Evolutionary conservation across 2,113 vertebrate species (phyloP), one percentile per base, ranked within the genome.

Genomic region (Gasterosteus nipponicus): DNA sequence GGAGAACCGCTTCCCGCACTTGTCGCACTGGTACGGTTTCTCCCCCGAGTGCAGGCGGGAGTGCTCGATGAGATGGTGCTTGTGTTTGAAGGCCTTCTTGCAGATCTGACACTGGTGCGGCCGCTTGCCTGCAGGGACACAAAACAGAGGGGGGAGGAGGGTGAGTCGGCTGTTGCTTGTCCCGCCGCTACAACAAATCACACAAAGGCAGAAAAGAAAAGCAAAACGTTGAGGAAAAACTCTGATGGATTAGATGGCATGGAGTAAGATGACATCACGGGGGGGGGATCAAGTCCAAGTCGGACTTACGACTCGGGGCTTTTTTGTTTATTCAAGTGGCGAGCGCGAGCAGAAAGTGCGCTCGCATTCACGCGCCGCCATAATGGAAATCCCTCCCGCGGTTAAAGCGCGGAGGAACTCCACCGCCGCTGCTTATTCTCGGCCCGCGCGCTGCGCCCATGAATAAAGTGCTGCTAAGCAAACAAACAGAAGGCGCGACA

Each of bases 11-110:
- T 99, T 99, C 85, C 98, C 98, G 39, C 98, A 99, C 91, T 99
- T 99, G 91, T 99, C 98, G 47, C 98, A 99, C 95, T 99, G 98
- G 86, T 99, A 99, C 33, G 98, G 98, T 87, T 99, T 99, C 93
- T 99, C 98, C 65, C 98, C 98, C 6, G 98, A 99, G 95, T 99
- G 98, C 88, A 99, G 95, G 62, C 98, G 90, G 46, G 97, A 98
- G 94, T 99, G 98, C 93, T 99, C 98, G 29, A 99, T 99, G 91
- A 99, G 96, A 93, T 99, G 98, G 86, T 99, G 98, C 93, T 99
- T 99, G 96, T 99, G 98, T 96, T 99, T 99, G 82, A 99, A 99
- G 33, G 98, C 98, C 91, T 99, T 99, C 96, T 99, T 99, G 95
- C 98, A 99, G 93, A 99, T 99, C 94, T 99, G 97, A 94, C 98